Conservation (phyloP, 2,888 invertebrate genomes). For the Phaonia tiefii region DNA sequence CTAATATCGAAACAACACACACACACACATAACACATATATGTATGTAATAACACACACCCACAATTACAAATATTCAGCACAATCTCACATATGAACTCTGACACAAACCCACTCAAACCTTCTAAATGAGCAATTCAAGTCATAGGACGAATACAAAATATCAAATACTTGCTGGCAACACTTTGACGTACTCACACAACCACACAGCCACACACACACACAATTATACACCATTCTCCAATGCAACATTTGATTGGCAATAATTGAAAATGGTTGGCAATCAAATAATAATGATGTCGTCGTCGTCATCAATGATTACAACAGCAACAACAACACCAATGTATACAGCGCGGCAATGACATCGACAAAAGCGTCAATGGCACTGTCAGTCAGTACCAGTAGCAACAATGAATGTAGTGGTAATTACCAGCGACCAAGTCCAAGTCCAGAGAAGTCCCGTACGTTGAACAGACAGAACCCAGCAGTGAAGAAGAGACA, state of each 20-base stretch:
- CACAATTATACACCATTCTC: constrained; percentile 32
- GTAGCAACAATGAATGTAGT: background rate
- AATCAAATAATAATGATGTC: constrained; percentile 65
- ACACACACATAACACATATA: background rate
- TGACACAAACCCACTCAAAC: constrained; percentile 16
- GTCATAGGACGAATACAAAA: constrained; percentile 26
- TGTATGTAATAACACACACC: constrained; percentile 9
- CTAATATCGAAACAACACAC: background rate
- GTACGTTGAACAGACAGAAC: background rate
- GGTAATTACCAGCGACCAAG: no score
- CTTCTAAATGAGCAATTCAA: background rate
- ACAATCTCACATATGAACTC: constrained; percentile 24
- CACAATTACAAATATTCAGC: constrained; percentile 25
- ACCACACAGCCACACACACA: constrained; percentile 1
- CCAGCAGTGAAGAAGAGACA: no score
- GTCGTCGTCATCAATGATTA: constrained; percentile 56
- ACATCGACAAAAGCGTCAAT: constrained; percentile 18
- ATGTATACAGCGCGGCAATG: constrained; percentile 12
- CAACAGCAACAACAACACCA: constrained; percentile 34
- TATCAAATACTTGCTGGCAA: constrained; percentile 20
- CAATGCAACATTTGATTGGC: constrained; percentile 79
- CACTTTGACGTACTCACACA: constrained; percentile 26
- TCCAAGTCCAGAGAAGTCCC: no score
- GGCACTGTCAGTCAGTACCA: background rate
- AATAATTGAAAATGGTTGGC: constrained; percentile 79